These are phyloP conservation scores for Phylloscopus whistleri DNA, from an alignment of 2,113 vertebrate species.

Conservation along the genomic window DNA sequence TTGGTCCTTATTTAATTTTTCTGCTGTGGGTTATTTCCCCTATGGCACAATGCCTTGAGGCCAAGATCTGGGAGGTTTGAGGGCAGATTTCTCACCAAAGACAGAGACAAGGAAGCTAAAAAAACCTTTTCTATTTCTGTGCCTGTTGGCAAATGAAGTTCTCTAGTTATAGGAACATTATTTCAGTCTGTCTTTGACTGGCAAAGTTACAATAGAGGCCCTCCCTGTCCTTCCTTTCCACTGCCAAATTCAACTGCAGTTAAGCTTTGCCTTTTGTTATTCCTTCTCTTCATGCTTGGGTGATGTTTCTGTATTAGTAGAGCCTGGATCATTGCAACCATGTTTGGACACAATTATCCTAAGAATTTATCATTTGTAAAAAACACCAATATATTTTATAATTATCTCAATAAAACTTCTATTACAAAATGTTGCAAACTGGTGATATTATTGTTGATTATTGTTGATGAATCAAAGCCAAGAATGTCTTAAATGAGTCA, in stretches of 20 bases:
- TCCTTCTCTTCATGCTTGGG: not conserved
- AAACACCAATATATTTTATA: not conserved
- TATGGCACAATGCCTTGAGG: too few relatives aligned
- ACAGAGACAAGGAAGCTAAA: not conserved
- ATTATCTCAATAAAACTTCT: not conserved
- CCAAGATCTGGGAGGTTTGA: not conserved
- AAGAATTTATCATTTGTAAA: not conserved
- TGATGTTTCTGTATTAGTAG: not conserved
- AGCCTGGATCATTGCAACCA: not conserved
- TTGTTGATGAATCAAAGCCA: not conserved
- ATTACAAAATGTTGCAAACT: not conserved
- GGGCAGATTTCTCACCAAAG: not conserved
- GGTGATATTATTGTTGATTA: not conserved
- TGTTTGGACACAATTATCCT: not conserved
- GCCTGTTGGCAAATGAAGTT: not conserved
- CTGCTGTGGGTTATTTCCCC: not conserved
- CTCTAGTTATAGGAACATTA: not conserved
- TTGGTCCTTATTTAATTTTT: not conserved
- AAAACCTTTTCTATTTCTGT: not conserved
- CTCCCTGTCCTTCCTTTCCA: not conserved
- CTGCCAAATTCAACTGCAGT: not conserved
- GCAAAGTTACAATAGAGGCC: not conserved
- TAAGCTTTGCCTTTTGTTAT: not conserved
- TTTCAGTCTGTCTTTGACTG: not conserved
- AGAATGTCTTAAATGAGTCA: not conserved